A percentile compares a stretch with the other conserved stretches of the same genome.
Evolutionary conservation across 1,140 invertebrate species (phyloP).

Genomic region (Bombus superbus): DNA sequence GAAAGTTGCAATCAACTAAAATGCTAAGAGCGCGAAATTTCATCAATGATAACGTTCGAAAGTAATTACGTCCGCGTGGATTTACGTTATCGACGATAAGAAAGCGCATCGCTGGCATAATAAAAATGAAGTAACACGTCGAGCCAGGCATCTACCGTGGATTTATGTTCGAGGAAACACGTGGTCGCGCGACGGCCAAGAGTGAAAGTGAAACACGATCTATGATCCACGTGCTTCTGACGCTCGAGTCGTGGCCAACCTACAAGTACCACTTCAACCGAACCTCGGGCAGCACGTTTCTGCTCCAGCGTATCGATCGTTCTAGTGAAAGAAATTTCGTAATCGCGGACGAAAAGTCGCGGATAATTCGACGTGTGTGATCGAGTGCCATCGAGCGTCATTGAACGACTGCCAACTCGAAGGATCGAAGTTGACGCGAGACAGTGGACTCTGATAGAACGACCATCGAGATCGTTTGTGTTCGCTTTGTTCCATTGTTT

Average conservation of each 20-base stretch:
- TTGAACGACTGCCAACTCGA: background rate
- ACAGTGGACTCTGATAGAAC: background rate
- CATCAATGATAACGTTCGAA: no score
- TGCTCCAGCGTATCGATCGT: background rate
- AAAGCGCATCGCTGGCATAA: background rate
- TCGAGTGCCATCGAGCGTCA: background rate
- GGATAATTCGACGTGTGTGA: background rate
- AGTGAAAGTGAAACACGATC: constrained; percentile 72
- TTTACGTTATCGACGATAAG: no score
- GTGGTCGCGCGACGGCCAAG: constrained; percentile 38
- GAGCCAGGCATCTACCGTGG: background rate
- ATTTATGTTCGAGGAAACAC: constrained; percentile 52
- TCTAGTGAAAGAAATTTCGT: background rate
- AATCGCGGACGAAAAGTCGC: background rate
- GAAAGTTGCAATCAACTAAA: no score
- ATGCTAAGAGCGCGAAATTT: no score
- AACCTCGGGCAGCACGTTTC: constrained; percentile 3
- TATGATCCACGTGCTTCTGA: constrained; percentile 65
- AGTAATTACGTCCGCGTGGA: background rate
- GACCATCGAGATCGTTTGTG: background rate
- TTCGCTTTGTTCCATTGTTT: background rate
- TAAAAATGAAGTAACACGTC: background rate
- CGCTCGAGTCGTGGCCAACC: constrained; percentile 5
- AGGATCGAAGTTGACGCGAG: background rate
- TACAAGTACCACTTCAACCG: constrained; percentile 37